phyloP scores from a whole-genome alignment of 2,797 vertebrate genomes.

The Hemitrygon akajei region DNA sequence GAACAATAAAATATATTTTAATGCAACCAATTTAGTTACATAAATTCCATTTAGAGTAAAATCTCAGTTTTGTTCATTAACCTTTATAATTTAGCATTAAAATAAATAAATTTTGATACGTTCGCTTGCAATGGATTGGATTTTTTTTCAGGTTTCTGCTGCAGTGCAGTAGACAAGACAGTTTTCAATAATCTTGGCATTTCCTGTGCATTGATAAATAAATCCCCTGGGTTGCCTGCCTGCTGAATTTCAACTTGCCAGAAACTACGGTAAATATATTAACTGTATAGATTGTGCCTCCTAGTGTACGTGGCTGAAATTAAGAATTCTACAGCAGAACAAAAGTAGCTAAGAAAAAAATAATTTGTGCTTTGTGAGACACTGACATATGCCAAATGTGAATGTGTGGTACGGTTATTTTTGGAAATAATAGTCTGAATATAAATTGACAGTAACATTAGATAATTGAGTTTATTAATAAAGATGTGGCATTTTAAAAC shows the following conservation, averaged over 20 bases:
- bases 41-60: not conserved
- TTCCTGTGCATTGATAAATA: constrained; percentile 38
- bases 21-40: not conserved
- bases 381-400: constrained; percentile 3
- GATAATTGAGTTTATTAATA: constrained; percentile 23
- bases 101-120: not conserved
- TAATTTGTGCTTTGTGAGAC: constrained; percentile 16
- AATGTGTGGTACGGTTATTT: not conserved
- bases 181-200: constrained; percentile 41
- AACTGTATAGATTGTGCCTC: not conserved
- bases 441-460: constrained; percentile 2
- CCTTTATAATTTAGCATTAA: not conserved
- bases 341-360: constrained; percentile 4
- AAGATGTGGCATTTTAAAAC: not conserved
- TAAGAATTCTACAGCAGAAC: constrained; percentile 13
- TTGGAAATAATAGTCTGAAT: not conserved
- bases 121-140: constrained; percentile 41
- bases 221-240: constrained; percentile 38
- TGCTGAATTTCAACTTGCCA: constrained; percentile 23
- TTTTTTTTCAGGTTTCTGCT: constrained; percentile 38
- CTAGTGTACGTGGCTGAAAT: constrained; percentile 31
- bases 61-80: not conserved
- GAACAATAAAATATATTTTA: not conserved
- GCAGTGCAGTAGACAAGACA: constrained; percentile 39
- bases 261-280: constrained; percentile 21